A percentile compares a stretch with the other conserved stretches of the same genome.
These are phyloP conservation scores for Pimpla rufipes DNA, from an alignment of 2,888 invertebrate genomes.

Conservation along the genomic window DNA sequence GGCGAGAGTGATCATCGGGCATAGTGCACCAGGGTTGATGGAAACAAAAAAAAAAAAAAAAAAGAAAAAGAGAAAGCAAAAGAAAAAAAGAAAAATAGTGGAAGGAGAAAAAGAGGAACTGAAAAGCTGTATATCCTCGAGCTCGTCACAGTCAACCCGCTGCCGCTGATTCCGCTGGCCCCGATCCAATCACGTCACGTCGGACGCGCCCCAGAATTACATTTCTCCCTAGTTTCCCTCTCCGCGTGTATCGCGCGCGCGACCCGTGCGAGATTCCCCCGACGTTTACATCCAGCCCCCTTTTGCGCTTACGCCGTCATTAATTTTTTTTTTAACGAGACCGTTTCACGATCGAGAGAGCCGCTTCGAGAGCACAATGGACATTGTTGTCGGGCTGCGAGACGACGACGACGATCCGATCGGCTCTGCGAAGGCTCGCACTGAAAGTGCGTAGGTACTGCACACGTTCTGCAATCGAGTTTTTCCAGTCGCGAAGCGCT, in stretches of 20 bases:
- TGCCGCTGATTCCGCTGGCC: slow-evolving; percentile 4
- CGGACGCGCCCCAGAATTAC: slow-evolving; percentile 9
- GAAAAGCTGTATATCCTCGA: slow-evolving; percentile 18
- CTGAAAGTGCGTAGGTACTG: background rate
- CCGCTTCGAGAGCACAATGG: slow-evolving; percentile 9
- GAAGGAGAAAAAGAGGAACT: slow-evolving; percentile 1
- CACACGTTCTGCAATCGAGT: slow-evolving; percentile 30
- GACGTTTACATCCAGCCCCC: background rate
- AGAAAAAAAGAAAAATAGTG: too few species aligned
- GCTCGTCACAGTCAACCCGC: slow-evolving; percentile 5
- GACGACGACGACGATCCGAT: slow-evolving; percentile 1
- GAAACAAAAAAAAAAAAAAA: background rate
- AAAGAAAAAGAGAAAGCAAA: too few species aligned
- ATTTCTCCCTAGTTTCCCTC: slow-evolving; percentile 17
- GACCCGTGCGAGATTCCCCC: background rate
- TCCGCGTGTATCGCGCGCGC: background rate
- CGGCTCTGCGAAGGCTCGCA: background rate
- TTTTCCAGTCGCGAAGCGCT: slow-evolving; percentile 24
- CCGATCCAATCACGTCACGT: slow-evolving; percentile 31
- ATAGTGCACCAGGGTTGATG: slow-evolving; percentile 6
- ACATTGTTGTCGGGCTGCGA: slow-evolving; percentile 1
- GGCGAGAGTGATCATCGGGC: slow-evolving; percentile 6
- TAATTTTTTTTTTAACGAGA: slow-evolving; percentile 33
- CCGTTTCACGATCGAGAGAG: background rate
- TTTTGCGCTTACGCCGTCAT: slow-evolving; percentile 4